Evolutionary conservation across 2,113 vertebrate genomes (phyloP), one percentile per base, ranked within the genome.

Genomic region (Marmota monax): DNA sequence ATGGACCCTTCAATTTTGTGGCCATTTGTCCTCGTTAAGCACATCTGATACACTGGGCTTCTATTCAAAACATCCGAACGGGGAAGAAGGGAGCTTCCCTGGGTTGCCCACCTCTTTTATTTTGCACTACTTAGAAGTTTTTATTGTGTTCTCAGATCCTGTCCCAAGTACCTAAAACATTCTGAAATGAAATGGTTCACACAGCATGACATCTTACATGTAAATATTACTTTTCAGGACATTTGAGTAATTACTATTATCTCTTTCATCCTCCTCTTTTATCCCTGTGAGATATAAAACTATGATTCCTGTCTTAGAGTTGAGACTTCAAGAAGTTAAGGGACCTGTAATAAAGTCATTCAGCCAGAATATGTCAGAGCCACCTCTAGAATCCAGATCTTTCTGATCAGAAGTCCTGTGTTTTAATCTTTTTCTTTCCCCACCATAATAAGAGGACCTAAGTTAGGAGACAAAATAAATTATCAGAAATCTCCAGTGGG

Each of bases 271-370:
- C 29, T 87, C 39, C 51, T 53, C 13, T 53, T 53, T 53, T 53
- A 53, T 53, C 7, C 22, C 34, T 85, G 65, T 11, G 7, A 94
- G 29, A 92, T 78, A 78, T 29, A 90, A 97, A 97, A 63, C 37
- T 80, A 56, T 74, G 89, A 45, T 39, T 92, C 17, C 22, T 88
- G 4, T 51, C 94, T 90, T 58, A 56, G 17, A 84, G 56, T 22
- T 58, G 7, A 58, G 20, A 53, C 51, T 53, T 53, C 17, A 37
- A 58, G 70, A 84, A 79, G 63, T 65, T 53, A 80, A 51, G 56
- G 39, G 32, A 42, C 20, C 1, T 22, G 72, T 25, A 42, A 34
- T 39, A 72, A 94, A 29, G n/a, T 90, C 39, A 74, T 3, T 73
- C 27, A 61, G 69, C 22, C 32, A 67, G 56, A 73, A 34, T 7